These are phyloP conservation scores for Liasis olivaceus DNA, from an alignment of 2,797 vertebrate species.

Conservation along the genomic window DNA sequence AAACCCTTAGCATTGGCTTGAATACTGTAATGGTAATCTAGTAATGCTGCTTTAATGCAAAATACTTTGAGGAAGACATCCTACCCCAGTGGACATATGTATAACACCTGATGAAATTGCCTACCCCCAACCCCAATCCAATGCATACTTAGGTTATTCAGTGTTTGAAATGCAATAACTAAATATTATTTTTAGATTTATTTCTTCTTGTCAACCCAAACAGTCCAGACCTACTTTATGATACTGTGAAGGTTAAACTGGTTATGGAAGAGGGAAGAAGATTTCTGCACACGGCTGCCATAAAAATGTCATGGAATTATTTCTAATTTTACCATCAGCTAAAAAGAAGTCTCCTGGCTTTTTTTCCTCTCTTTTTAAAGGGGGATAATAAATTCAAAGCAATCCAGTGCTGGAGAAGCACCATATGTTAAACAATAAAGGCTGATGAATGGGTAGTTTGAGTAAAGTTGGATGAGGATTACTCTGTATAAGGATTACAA, in stretches of 20 bases:
- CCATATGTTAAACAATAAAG: neutral
- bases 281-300: slow-evolving; percentile 45
- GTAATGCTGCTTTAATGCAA: neutral
- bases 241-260: slow-evolving; percentile 62
- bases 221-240: slow-evolving; percentile 62
- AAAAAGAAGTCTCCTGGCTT: neutral
- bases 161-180: slow-evolving; percentile 36
- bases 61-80: neutral
- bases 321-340: slow-evolving; percentile 63
- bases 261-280: slow-evolving; percentile 41
- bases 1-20: no score
- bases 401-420: slow-evolving; percentile 35
- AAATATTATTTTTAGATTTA: slow-evolving; percentile 61
- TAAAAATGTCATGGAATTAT: slow-evolving; percentile 68
- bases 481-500: neutral
- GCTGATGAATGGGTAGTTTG: neutral
- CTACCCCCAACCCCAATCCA: neutral
- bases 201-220: slow-evolving; percentile 57
- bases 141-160: neutral
- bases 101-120: neutral
- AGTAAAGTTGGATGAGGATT: neutral
- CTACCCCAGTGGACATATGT: neutral
- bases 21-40: neutral
- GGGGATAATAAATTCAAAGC: slow-evolving; percentile 49
- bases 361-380: slow-evolving; percentile 40